Percentiles rank a stretch among this genome's conserved stretches.
These are phyloP conservation scores for Drosophila eugracilis DNA, from an alignment of 1,140 invertebrate genomes.

Conservation along the genomic window DNA sequence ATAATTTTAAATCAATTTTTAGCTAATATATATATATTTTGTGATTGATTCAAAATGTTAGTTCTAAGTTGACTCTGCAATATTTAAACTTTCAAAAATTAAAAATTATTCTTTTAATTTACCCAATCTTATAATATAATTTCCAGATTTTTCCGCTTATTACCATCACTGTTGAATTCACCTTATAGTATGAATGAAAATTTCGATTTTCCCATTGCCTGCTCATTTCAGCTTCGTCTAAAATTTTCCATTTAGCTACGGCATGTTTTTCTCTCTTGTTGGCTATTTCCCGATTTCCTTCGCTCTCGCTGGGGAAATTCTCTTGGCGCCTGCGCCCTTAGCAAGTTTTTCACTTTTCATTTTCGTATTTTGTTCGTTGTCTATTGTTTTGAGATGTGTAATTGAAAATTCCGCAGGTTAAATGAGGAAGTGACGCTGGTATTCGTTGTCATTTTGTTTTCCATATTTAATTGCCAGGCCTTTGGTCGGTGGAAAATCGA, in stretches of 20 bases:
- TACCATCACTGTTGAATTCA: conserved; percentile 67
- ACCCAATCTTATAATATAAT: no score
- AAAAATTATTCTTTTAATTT: no score
- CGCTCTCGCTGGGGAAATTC: conserved; percentile 15
- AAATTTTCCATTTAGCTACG: conserved; percentile 66
- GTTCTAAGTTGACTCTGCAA: no score
- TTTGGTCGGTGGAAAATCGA: conserved; percentile 3
- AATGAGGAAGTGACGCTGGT: conserved; percentile 79
- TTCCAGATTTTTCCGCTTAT: neutral
- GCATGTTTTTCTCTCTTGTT: conserved; percentile 9
- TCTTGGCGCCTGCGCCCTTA: conserved; percentile 59
- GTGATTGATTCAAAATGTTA: no score
- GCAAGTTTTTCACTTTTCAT: conserved; percentile 62
- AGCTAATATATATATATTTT: no score
- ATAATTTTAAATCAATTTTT: no score
- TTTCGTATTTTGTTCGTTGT: conserved; percentile 60
- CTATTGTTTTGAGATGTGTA: conserved; percentile 71
- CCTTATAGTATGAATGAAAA: conserved; percentile 83
- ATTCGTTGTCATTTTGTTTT: conserved; percentile 55
- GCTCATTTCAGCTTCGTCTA: conserved; percentile 51
- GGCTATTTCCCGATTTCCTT: conserved; percentile 1
- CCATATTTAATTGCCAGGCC: conserved; percentile 74
- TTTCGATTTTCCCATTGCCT: conserved; percentile 77
- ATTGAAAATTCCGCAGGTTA: conserved; percentile 82
- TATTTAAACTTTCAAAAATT: no score